phyloP scores from a whole-genome alignment of 2,113 vertebrate species.

The Gavialis gangeticus region DNA sequence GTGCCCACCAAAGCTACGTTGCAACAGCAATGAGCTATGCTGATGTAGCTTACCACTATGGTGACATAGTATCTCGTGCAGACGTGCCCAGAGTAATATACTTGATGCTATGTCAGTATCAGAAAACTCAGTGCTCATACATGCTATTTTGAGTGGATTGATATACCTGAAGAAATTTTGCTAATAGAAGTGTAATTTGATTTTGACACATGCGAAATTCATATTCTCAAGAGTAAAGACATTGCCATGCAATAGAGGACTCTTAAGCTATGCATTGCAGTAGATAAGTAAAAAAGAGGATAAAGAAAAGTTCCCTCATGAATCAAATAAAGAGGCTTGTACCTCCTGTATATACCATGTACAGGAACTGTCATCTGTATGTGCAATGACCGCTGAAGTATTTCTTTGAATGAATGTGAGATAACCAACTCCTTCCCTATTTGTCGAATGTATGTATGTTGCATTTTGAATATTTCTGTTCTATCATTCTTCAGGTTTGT shows the following conservation, averaged over 20 bases:
- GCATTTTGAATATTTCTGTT: not conserved
- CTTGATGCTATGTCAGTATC: not conserved
- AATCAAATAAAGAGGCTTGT: not conserved
- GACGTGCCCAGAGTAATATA: not conserved
- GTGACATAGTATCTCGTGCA: no score
- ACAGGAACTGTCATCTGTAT: not conserved
- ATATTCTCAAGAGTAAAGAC: not conserved
- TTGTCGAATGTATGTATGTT: not conserved
- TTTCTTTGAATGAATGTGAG: not conserved
- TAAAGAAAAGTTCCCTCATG: not conserved
- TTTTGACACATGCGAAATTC: not conserved
- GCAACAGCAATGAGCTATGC: no score
- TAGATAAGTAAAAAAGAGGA: not conserved
- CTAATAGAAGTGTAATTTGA: not conserved
- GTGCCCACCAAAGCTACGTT: no score
- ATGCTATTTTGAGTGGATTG: not conserved
- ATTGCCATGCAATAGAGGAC: not conserved
- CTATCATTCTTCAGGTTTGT: not conserved
- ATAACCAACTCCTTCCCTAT: fast-evolving
- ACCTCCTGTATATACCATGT: not conserved
- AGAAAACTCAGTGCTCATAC: not conserved
- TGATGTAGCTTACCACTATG: no score
- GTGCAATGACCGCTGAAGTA: not conserved
- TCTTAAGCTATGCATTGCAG: not conserved
- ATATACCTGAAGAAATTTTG: not conserved